Conservation (phyloP, 2,113 vertebrate species). For the Coturnix japonica region DNA sequence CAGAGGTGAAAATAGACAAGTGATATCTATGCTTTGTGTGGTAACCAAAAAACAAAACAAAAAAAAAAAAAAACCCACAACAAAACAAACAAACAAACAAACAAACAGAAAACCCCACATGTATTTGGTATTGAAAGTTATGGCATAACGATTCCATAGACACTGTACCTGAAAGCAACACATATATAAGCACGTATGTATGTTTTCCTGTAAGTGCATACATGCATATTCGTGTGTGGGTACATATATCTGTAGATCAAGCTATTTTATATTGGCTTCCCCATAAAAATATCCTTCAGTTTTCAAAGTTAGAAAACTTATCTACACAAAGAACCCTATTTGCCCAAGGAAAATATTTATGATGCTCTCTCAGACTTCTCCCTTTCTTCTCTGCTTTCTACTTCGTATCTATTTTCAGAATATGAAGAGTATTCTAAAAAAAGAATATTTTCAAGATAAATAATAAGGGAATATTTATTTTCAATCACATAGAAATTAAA, state of each 20-base stretch:
- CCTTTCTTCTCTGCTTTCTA: neutral
- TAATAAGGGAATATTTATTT: neutral
- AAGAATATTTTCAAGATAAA: neutral
- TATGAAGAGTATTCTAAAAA: neutral
- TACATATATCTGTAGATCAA: neutral
- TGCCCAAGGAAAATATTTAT: neutral
- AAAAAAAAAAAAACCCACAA: no score
- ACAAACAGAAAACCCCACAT: neutral
- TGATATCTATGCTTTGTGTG: accelerated
- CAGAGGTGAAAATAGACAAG: neutral
- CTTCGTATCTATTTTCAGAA: neutral
- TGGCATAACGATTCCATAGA: neutral
- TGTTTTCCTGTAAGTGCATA: neutral
- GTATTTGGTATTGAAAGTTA: neutral
- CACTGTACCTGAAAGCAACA: neutral
- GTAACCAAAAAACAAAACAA: neutral
- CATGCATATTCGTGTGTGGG: neutral
- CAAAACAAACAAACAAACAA: no score
- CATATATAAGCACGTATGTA: neutral
- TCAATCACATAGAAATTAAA: neutral
- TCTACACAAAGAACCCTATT: neutral
- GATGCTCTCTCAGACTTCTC: neutral
- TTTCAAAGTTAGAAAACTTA: neutral
- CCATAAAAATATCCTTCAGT: neutral
- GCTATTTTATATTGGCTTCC: neutral